Evolutionary conservation across 2,113 vertebrate species (phyloP).

Genomic region (Prionailurus viverrinus): DNA sequence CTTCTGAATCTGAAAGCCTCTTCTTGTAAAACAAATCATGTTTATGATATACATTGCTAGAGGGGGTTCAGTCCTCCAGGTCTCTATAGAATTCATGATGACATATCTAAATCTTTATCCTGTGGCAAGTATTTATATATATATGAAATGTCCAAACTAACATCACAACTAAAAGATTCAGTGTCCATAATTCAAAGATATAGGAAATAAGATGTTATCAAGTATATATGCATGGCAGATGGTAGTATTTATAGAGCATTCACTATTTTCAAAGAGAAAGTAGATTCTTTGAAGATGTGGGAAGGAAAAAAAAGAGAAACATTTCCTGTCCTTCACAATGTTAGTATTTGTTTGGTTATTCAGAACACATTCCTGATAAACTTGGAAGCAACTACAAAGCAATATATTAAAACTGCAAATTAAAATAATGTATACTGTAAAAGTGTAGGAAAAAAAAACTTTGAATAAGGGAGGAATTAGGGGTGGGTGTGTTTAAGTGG

Average conservation of each 20-base stretch:
- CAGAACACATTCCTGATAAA: background rate
- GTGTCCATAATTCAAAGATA: background rate
- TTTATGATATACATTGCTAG: background rate
- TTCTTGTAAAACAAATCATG: background rate
- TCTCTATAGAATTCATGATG: background rate
- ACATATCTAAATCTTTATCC: background rate
- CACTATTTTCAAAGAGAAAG: background rate
- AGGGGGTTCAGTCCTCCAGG: background rate
- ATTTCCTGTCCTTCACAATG: background rate
- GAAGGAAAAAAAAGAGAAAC: background rate
- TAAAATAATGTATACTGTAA: background rate
- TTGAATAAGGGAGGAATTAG: background rate
- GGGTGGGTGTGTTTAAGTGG: background rate
- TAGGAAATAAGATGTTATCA: background rate
- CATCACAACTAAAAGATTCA: background rate
- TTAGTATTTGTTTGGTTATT: constrained; percentile 22
- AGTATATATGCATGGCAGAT: background rate
- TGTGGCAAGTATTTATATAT: background rate
- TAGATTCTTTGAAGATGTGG: background rate
- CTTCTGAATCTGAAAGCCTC: background rate
- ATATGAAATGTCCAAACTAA: background rate
- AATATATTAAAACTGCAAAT: background rate
- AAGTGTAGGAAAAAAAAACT: background rate
- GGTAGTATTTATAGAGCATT: background rate
- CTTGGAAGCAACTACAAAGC: background rate